These are phyloP conservation scores for Lepisosteus oculatus DNA, from an alignment of 2,113 vertebrate species.

Conservation along the genomic window DNA sequence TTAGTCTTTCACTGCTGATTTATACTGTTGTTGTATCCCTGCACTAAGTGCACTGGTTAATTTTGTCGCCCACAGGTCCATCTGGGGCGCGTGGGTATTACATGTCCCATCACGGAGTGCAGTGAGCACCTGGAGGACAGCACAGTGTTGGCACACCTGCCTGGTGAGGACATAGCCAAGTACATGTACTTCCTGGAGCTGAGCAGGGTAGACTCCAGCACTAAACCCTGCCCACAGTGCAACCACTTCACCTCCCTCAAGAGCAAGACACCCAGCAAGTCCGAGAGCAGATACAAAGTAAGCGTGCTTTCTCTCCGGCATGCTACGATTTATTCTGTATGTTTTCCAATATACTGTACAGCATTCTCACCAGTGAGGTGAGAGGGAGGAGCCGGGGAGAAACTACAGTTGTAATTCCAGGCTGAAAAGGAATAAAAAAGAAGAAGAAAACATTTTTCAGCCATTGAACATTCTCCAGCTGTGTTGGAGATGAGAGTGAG, in stretches of 20 bases:
- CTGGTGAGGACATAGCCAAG: constrained; percentile 82
- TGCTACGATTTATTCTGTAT: background rate
- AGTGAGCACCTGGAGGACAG: constrained; percentile 86
- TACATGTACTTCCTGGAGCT: constrained; percentile 95
- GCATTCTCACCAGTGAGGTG: too few species aligned
- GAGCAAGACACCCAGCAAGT: constrained; percentile 72
- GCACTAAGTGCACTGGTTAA: too few species aligned
- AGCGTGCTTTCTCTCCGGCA: constrained; percentile 32
- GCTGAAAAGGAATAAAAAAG: too few species aligned
- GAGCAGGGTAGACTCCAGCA: constrained; percentile 88
- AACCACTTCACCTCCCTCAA: constrained; percentile 90
- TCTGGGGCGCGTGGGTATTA: constrained; percentile 78
- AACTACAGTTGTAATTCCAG: too few species aligned
- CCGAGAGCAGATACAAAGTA: constrained; percentile 95
- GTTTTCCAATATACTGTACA: too few species aligned
- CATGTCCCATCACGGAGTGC: constrained; percentile 92
- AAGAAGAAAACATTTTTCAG: too few species aligned
- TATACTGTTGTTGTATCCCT: too few species aligned
- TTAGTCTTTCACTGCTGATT: too few species aligned
- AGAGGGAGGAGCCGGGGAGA: too few species aligned
- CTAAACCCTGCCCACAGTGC: constrained; percentile 96
- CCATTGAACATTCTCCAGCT: too few species aligned
- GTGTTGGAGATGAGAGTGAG: too few species aligned
- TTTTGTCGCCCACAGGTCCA: constrained; percentile 69
- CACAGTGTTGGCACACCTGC: constrained; percentile 77